Conservation (phyloP, 2,888 invertebrate genomes). For the Acleris holmiana region DNA sequence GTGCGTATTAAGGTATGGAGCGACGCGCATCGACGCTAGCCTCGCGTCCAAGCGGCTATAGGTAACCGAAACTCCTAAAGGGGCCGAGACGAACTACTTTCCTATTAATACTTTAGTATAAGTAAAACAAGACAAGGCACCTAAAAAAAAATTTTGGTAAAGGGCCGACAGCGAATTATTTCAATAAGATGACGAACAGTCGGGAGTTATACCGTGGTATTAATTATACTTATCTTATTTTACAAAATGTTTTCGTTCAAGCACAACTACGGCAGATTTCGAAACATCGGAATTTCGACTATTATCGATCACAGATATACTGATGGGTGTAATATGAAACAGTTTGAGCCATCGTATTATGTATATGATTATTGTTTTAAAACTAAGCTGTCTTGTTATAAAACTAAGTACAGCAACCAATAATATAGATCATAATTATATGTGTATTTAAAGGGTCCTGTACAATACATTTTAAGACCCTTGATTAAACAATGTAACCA, state of each 20-base stretch:
- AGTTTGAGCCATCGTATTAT: background rate
- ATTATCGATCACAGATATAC: slow-evolving; percentile 19
- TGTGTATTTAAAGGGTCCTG: slow-evolving; percentile 1
- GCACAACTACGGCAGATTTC: slow-evolving; percentile 4
- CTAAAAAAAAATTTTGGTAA: too few relatives aligned
- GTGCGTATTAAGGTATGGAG: too few relatives aligned
- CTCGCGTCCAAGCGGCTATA: too few relatives aligned
- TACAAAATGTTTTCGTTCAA: background rate
- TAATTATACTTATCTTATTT: too few relatives aligned
- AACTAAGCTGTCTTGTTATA: slow-evolving; percentile 1
- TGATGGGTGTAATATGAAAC: slow-evolving; percentile 5
- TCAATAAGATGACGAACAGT: too few relatives aligned
- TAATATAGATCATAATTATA: background rate
- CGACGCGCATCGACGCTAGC: too few relatives aligned
- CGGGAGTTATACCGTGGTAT: too few relatives aligned
- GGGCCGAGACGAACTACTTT: too few relatives aligned
- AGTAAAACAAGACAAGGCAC: too few relatives aligned
- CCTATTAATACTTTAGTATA: too few relatives aligned
- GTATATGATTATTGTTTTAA: slow-evolving; percentile 11
- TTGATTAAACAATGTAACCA: slow-evolving; percentile 40
- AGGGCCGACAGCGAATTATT: too few relatives aligned
- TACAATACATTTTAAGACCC: slow-evolving; percentile 11
- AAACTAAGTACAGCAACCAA: slow-evolving; percentile 8
- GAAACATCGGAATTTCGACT: slow-evolving; percentile 9
- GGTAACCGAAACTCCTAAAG: too few relatives aligned